A percentile compares a stretch with the other conserved stretches of the same genome.
phyloP scores from a whole-genome alignment of 2,113 vertebrate species.

The Pseudois nayaur region DNA sequence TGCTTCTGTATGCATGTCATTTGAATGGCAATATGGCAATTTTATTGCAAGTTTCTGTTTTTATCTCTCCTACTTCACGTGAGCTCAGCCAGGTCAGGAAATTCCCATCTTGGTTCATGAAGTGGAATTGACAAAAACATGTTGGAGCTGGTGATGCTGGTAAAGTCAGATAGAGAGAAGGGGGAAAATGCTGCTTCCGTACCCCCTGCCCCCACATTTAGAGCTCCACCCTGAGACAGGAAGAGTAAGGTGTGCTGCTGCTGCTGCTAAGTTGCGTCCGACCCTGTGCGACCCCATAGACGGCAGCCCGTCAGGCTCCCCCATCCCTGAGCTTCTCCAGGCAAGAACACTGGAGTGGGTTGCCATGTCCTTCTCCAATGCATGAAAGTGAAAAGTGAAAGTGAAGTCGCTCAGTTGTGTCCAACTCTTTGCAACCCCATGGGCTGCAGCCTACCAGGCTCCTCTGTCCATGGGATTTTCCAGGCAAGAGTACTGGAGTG shows the following conservation, averaged over 20 bases:
- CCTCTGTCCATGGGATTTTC: not conserved
- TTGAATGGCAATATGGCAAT: not conserved
- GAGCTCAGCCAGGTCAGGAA: not conserved
- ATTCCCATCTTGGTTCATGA: not conserved
- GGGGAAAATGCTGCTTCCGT: not conserved
- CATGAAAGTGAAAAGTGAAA: not conserved
- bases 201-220: not conserved
- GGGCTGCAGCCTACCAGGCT: not conserved
- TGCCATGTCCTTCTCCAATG: not conserved
- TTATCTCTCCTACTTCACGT: not conserved
- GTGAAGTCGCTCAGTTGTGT: not conserved
- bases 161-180: not conserved
- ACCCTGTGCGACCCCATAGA: not conserved
- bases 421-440: fast-evolving
- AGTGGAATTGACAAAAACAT: not conserved
- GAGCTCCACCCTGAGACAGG: not conserved
- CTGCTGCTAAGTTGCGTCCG: not conserved
- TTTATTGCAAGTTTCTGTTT: not conserved
- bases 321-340: not conserved
- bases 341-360: not conserved
- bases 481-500: not conserved
- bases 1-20: not conserved
- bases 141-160: not conserved
- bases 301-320: not conserved
- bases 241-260: not conserved